Evolutionary conservation across 2,888 invertebrate genomes (phyloP).

Genomic region (Drosophila seclusa): DNA sequence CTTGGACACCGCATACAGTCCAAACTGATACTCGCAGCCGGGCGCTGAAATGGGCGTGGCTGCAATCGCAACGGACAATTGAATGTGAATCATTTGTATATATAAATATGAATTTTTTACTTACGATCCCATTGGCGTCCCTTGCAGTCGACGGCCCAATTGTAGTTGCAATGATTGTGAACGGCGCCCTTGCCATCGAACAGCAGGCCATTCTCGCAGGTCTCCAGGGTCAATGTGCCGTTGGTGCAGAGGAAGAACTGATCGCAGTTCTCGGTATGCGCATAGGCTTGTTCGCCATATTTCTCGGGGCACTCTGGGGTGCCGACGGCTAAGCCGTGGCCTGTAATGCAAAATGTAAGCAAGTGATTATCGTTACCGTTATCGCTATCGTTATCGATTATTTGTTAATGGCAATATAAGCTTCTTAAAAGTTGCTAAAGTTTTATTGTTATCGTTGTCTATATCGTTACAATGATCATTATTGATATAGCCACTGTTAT

Average conservation of each 20-base stretch:
- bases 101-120: conserved; percentile 70
- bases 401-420: neutral
- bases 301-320: conserved; percentile 92
- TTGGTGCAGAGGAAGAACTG: conserved; percentile 96
- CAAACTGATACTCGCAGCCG: conserved; percentile 95
- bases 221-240: conserved; percentile 94
- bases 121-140: conserved; percentile 92
- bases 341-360: conserved; percentile 66
- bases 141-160: conserved; percentile 96
- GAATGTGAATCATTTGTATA: neutral
- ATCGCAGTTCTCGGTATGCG: conserved; percentile 94
- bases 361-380: neutral
- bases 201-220: conserved; percentile 95
- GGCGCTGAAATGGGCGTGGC: conserved; percentile 92
- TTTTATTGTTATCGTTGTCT: neutral
- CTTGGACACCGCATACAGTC: conserved; percentile 92
- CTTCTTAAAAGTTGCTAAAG: neutral
- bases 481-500: conserved; percentile 4
- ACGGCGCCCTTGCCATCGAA: conserved; percentile 96
- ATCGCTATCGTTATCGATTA: neutral
- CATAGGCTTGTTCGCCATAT: conserved; percentile 92
- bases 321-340: conserved; percentile 87
- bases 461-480: no score
- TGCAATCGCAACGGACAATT: conserved; percentile 81
- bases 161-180: conserved; percentile 96